Percentiles rank a stretch among this genome's conserved stretches.
These are phyloP conservation scores for Sciaenops ocellatus DNA, from an alignment of 2,797 vertebrate genomes.

Conservation along the genomic window DNA sequence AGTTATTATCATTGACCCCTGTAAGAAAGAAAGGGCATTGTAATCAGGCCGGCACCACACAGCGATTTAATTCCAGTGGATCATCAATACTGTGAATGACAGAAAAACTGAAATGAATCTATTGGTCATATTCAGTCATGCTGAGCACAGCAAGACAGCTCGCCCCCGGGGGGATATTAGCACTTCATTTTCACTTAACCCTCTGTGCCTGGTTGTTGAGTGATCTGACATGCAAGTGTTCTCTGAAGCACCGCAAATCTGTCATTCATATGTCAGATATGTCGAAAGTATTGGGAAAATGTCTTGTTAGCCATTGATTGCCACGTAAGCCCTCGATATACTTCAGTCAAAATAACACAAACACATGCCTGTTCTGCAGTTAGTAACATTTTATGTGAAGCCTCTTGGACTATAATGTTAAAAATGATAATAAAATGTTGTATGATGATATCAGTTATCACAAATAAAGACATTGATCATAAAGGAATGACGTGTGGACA, in stretches of 20 bases:
- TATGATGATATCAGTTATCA: neutral
- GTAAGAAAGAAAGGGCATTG: constrained; percentile 48
- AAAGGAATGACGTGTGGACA: neutral
- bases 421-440: neutral
- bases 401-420: neutral
- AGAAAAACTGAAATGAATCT: constrained; percentile 63
- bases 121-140: constrained; percentile 54
- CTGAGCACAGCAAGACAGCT: constrained; percentile 43
- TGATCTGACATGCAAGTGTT: constrained; percentile 11
- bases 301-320: constrained; percentile 52
- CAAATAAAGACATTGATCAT: neutral
- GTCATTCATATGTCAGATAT: constrained; percentile 37
- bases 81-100: constrained; percentile 60
- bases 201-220: constrained; percentile 27
- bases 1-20: constrained; percentile 66
- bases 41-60: constrained; percentile 53
- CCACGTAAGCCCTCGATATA: neutral
- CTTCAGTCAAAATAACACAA: constrained; percentile 20
- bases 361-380: neutral
- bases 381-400: neutral
- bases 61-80: constrained; percentile 47
- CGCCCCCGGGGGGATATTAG: constrained; percentile 37
- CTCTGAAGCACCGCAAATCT: constrained; percentile 19
- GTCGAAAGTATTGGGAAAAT: constrained; percentile 29
- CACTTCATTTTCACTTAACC: constrained; percentile 62